Base-by-base conservation (phyloP, 2,113 vertebrate genomes). In the Piaya cayana region DNA sequence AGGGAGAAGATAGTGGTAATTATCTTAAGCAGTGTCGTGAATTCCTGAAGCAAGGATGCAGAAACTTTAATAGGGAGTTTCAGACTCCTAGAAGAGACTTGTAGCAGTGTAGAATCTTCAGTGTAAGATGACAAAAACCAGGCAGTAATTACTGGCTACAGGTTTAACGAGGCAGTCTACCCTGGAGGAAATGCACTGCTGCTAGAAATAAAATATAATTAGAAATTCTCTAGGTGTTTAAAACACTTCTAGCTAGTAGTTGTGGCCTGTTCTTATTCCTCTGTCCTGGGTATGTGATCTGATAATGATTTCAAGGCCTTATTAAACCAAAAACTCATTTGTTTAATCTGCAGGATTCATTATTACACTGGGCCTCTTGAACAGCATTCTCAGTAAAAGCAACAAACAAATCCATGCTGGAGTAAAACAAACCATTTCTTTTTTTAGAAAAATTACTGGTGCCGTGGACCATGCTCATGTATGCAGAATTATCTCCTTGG, bases 51-150 rank as follows among this genome's bases (percentile, higher is more conserved):
- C 27, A 49, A 79, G 15, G n/a, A 1, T 87, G 52, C 36, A 87
- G 67, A 75, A 86, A 75, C 4, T 1, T 75, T 63, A n/a, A 45
- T 22, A 37, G 27, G 23, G 55, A 74, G 13, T 29, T 84, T 29
- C 45, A 58, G 0, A 3, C n/a, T 81, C 22, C 64, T 58, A 15
- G 45, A 67, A 77, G 8, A 90, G 14, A 39, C 62, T 60, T 47
- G 30, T 43, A 42, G 32, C 29, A 45, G 7, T 23, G 4, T 19
- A 50, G 13, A 14, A 81, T 81, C 34, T 55, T 87, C 49, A 36
- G 11, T 49, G 18, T 0, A 3, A 71, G 81, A 75, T 26, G 59
- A 25, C 0, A 0, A 76, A 85, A 45, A 85, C 19, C 18, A 64
- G 78, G 4, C 34, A 78, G 37, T 21, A 79, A 20, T 82, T 89